These are phyloP conservation scores for Nomada hirtipes DNA, from an alignment of 2,888 invertebrate species.

Conservation along the genomic window DNA sequence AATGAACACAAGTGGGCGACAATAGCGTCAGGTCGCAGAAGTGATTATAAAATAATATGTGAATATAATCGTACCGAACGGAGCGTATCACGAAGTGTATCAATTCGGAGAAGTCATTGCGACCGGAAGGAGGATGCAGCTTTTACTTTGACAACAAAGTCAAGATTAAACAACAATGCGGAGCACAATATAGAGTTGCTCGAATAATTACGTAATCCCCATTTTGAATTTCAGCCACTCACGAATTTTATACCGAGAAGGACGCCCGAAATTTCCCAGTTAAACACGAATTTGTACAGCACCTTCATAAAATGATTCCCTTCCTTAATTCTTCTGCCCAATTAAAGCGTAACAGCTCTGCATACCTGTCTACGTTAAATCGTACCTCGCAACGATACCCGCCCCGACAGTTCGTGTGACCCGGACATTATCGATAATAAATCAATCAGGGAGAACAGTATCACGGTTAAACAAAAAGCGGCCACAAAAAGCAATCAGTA, in stretches of 20 bases:
- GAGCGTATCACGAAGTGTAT: conserved; percentile 45
- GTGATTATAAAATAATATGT: not conserved
- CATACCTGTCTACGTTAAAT: too few species aligned
- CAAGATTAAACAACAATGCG: conserved; percentile 40
- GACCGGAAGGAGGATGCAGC: conserved; percentile 62
- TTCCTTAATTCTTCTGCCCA: too few species aligned
- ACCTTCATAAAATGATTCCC: too few species aligned
- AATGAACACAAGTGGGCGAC: not conserved
- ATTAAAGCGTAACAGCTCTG: too few species aligned
- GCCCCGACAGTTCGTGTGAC: too few species aligned
- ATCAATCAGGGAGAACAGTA: too few species aligned
- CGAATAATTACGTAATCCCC: conserved; percentile 30
- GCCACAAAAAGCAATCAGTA: too few species aligned
- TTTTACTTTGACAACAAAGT: conserved; percentile 46
- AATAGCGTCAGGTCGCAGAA: not conserved
- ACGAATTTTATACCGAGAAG: not conserved
- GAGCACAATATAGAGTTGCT: not conserved
- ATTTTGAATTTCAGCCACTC: too few species aligned
- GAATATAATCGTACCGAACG: conserved; percentile 17
- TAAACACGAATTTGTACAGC: not conserved
- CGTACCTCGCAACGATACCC: too few species aligned
- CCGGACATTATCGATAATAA: too few species aligned
- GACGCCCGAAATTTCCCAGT: too few species aligned
- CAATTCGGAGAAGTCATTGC: conserved; percentile 59
- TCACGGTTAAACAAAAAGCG: too few species aligned